These are phyloP conservation scores for Littorina saxatilis DNA, from an alignment of 1,140 invertebrate genomes.

Conservation along the genomic window DNA sequence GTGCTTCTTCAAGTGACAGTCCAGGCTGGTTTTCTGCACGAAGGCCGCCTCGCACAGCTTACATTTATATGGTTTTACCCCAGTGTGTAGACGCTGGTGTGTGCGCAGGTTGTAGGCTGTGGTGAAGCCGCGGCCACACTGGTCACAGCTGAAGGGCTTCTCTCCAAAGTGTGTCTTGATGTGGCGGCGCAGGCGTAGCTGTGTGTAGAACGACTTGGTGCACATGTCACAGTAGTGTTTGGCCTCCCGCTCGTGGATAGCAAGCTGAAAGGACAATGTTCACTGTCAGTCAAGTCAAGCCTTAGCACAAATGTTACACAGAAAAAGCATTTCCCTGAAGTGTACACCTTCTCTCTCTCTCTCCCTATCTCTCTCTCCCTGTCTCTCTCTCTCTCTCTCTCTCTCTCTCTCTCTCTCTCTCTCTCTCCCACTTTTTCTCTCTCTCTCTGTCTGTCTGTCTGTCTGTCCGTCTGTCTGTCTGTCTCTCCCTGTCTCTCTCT, in stretches of 20 bases:
- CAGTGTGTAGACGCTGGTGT: conserved; percentile 14
- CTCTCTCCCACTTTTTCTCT: no score
- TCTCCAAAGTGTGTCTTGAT: not conserved
- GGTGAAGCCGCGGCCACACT: conserved; percentile 20
- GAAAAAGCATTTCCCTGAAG: no score
- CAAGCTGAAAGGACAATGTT: no score
- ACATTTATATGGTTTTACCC: conserved; percentile 18
- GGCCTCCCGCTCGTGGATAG: not conserved
- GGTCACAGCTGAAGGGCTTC: conserved; percentile 3
- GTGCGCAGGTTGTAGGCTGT: not conserved
- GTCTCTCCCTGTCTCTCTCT: no score
- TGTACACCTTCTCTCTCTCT: no score
- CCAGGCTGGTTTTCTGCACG: not conserved
- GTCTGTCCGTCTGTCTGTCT: no score
- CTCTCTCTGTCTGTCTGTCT: no score
- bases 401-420: no score
- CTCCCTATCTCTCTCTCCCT: no score
- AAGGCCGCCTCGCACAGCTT: conserved; percentile 18
- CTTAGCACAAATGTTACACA: no score
- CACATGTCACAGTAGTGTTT: conserved; percentile 8
- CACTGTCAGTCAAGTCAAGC: no score
- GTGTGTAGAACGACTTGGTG: conserved; percentile 20
- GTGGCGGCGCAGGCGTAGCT: not conserved
- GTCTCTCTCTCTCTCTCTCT: no score
- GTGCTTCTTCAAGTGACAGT: conserved; percentile 9